Evolutionary conservation across 2,888 invertebrate species (phyloP).

Genomic region (Ectropis crepuscularia): DNA sequence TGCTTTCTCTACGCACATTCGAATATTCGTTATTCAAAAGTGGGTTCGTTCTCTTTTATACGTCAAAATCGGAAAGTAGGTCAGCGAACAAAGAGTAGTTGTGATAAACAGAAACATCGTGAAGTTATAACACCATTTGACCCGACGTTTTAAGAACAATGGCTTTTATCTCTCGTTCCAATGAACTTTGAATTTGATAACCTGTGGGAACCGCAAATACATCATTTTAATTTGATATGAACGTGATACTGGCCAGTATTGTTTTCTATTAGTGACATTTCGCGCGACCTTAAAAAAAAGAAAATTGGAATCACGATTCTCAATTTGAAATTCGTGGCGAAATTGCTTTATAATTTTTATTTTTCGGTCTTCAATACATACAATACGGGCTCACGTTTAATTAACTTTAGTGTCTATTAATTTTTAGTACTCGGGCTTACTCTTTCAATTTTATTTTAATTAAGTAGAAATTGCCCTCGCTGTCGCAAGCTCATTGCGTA

Average conservation of each 20-base stretch:
- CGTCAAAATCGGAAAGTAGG: conserved; percentile 57
- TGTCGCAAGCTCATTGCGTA: conserved; percentile 30
- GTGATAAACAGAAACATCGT: conserved; percentile 55
- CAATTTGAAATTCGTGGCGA: conserved; percentile 30
- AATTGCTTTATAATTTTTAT: conserved; percentile 28
- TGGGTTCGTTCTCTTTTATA: conserved; percentile 41
- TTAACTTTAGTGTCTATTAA: conserved; percentile 39
- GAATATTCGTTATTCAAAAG: conserved; percentile 37
- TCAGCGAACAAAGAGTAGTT: conserved; percentile 60
- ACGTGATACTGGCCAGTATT: conserved; percentile 45
- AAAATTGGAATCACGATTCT: conserved; percentile 38
- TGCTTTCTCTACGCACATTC: conserved; percentile 43
- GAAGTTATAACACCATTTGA: conserved; percentile 59
- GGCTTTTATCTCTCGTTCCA: conserved; percentile 71
- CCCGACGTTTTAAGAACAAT: conserved; percentile 67
- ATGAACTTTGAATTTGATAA: conserved; percentile 75
- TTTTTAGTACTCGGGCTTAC: conserved; percentile 38
- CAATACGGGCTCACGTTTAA: conserved; percentile 34
- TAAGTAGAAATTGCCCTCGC: conserved; percentile 36
- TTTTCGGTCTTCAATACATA: conserved; percentile 16
- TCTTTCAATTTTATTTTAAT: conserved; percentile 44
- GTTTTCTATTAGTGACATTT: conserved; percentile 49
- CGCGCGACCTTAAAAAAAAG: conserved; percentile 38
- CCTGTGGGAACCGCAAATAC: conserved; percentile 72
- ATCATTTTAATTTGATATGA: conserved; percentile 55